Base-by-base conservation (phyloP, 1,140 invertebrate species). In the Trinorchestia longiramus region DNA sequence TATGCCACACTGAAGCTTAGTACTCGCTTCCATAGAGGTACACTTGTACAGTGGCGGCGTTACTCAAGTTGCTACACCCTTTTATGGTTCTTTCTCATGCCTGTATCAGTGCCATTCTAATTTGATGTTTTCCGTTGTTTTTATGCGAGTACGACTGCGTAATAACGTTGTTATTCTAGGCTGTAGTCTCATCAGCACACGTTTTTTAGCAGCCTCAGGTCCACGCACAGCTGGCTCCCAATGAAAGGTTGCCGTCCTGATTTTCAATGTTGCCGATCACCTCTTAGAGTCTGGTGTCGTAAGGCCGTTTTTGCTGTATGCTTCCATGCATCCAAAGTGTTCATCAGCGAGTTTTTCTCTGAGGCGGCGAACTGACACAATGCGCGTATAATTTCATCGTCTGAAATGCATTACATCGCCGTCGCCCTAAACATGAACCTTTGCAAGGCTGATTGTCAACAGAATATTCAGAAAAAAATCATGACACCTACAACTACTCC, bases 211-310 rank as follows among this genome's bases (percentile, higher is more conserved):
- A 42, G 44, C 92, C 92, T 94, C 43, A 44, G 90, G 90, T 28
- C 41, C 23, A 43, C 90, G 90, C 17, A 11, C 90, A 19, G 92
- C 92, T 94, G 92, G 92, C 92, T 94, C 44, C 92, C 92, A 94
- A 94, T 94, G 92, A 94, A 94, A 94, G 92, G 92, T 44, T 94
- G 92, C 92, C 43, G 92, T 94, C 92, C 92, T 43, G 92, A 47
- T 94, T 94, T 94, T 94, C 92, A 94, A 94, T 94, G 92, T 94
- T 47, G 92, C 92, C 43, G 92, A 94, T 94, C 92, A 94, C 43
- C 92, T 45, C 36, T 47, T 28, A 45, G 92, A 94, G 45, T 94
- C 92, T 47, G 92, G 44, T 44, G 41, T 94, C 44, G 45, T 47
- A 6, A 45, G 92, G 44, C 11, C 43, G 92, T 94, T 94, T 94